A percentile compares a stretch with the other conserved stretches of the same genome.
Evolutionary conservation across 64 coral and sea anemone genomes (phyloP).

Genomic region (Acropora tenuis): DNA sequence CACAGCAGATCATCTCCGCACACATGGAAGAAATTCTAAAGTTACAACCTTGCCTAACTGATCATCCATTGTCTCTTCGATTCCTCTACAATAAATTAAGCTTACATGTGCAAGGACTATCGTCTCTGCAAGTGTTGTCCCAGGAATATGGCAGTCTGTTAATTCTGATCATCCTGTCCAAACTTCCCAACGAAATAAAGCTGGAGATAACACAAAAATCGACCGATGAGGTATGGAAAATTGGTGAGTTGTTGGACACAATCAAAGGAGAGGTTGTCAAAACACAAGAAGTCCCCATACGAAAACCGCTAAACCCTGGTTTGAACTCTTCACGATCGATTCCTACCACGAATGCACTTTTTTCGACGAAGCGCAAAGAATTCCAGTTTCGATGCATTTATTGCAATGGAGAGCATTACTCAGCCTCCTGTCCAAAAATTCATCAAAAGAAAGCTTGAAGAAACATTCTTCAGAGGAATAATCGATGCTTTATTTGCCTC

Average conservation of each 20-base stretch:
- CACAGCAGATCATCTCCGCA: not conserved
- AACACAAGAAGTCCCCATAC: too few species aligned
- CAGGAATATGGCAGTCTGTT: slow-evolving; percentile 40
- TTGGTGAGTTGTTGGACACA: too few species aligned
- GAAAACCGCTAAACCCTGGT: not conserved
- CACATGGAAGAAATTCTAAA: too few species aligned
- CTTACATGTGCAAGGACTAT: slow-evolving; percentile 41
- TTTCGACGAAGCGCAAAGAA: slow-evolving; percentile 5
- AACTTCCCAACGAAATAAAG: slow-evolving; percentile 21
- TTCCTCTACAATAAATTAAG: slow-evolving; percentile 54
- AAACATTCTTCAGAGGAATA: slow-evolving; percentile 24
- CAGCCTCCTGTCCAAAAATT: slow-evolving; percentile 56
- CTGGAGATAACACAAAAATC: too few species aligned
- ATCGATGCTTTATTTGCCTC: slow-evolving; percentile 48
- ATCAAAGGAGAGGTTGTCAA: too few species aligned
- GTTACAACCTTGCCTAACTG: too few species aligned
- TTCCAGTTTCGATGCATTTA: slow-evolving; percentile 32
- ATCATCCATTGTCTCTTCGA: not conserved
- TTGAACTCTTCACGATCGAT: not conserved
- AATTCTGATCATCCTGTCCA: too few species aligned
- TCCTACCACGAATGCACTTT: slow-evolving; percentile 31
- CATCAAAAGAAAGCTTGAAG: slow-evolving; percentile 15
- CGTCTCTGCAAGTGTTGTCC: slow-evolving; percentile 32
- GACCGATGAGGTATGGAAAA: too few species aligned
- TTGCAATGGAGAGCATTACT: slow-evolving; percentile 67